Conservation (phyloP, 2,888 invertebrate genomes). For the Dilophus febrilis region DNA sequence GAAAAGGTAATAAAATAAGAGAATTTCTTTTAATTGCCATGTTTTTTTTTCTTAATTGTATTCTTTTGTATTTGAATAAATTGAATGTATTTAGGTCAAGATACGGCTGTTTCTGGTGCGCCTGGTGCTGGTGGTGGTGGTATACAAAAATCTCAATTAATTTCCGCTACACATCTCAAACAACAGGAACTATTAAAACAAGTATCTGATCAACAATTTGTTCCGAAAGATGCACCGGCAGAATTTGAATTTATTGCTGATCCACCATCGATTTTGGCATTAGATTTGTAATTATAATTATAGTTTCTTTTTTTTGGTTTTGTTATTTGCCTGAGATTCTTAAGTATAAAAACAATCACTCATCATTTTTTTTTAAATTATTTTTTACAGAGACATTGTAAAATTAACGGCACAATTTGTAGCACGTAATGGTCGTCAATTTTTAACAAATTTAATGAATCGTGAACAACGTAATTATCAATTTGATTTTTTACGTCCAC, state of each 20-base stretch:
- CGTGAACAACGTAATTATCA: conserved; percentile 95
- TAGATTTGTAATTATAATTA: conserved; percentile 58
- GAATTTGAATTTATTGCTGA: conserved; percentile 93
- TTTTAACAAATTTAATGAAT: conserved; percentile 95
- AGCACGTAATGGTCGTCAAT: conserved; percentile 94
- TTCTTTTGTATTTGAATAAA: no score
- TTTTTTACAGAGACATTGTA: conserved; percentile 64
- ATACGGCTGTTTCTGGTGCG: conserved; percentile 13
- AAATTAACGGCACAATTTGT: conserved; percentile 98
- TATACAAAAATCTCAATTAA: conserved; percentile 41
- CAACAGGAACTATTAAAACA: conserved; percentile 78
- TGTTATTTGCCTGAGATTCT: no score
- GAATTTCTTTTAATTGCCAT: no score
- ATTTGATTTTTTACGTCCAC: conserved; percentile 96
- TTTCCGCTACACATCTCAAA: conserved; percentile 63
- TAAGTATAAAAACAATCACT: no score
- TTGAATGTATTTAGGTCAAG: neutral
- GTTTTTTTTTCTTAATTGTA: no score
- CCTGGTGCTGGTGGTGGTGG: conserved; percentile 33
- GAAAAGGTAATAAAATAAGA: conserved; percentile 52
- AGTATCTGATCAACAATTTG: conserved; percentile 68
- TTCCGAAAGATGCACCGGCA: conserved; percentile 79
- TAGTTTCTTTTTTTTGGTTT: conserved; percentile 4
- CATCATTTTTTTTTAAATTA: neutral
- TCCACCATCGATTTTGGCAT: conserved; percentile 94